Conservation (phyloP, 2,888 invertebrate species). For the Theodoxus fluviatilis region DNA sequence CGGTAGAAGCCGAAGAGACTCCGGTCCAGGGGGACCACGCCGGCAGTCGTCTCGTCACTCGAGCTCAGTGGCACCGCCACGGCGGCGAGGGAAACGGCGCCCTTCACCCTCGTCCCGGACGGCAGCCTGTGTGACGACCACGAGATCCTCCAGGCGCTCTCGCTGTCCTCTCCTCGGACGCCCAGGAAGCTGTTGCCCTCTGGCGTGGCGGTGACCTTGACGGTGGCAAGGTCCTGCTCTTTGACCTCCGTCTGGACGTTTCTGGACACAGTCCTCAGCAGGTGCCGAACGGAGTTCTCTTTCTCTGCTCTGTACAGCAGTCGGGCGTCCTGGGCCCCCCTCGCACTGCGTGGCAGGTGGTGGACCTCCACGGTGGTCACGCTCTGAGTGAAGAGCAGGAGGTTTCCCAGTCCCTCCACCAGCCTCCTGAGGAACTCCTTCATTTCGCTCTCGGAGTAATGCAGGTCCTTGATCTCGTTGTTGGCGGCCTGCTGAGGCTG, state of each 20-base stretch:
- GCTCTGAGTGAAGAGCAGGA: conserved; percentile 62
- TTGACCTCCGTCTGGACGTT: too few species aligned
- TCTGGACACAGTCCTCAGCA: not conserved
- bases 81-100: conserved; percentile 42
- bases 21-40: not conserved
- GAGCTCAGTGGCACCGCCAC: conserved; percentile 45
- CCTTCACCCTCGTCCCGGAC: conserved; percentile 15
- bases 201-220: not conserved
- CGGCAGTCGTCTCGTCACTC: conserved; percentile 55
- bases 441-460: conserved; percentile 49
- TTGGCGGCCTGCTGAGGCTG: conserved; percentile 45
- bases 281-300: not conserved
- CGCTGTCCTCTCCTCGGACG: not conserved
- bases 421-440: conserved; percentile 46
- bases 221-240: not conserved
- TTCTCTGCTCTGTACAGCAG: conserved; percentile 18
- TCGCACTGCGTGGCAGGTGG: conserved; percentile 39
- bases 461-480: conserved; percentile 51
- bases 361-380: conserved; percentile 48
- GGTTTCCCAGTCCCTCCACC: conserved; percentile 44
- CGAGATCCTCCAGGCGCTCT: conserved; percentile 23
- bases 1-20: conserved; percentile 36
- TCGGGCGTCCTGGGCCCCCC: conserved; percentile 21
- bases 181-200: not conserved
- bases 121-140: conserved; percentile 26